phyloP scores from a whole-genome alignment of 2,113 vertebrate species.

The Alouatta palliata region DNA sequence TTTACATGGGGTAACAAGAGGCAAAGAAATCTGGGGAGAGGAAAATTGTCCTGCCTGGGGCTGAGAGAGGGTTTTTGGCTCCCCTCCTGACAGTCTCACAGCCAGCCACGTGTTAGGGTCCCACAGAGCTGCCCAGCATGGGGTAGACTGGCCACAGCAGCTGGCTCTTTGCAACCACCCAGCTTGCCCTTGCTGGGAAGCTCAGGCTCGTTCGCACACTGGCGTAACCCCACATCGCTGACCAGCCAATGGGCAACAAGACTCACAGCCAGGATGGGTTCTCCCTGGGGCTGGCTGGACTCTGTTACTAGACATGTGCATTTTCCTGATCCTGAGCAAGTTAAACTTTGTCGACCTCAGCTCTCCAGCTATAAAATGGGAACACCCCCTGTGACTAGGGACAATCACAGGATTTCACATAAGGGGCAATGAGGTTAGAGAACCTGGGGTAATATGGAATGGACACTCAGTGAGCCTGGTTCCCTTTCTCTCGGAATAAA shows the following conservation, averaged over 20 bases:
- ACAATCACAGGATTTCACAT: not conserved
- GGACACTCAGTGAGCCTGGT: not conserved
- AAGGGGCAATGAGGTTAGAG: not conserved
- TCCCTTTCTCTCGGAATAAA: not conserved
- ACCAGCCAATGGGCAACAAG: not conserved
- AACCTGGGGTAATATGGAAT: fast-evolving
- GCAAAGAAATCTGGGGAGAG: not conserved
- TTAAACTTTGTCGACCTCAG: not conserved
- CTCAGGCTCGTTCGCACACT: not conserved
- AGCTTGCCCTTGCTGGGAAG: not conserved
- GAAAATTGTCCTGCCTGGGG: not conserved
- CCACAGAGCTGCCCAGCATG: fast-evolving
- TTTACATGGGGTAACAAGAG: not conserved
- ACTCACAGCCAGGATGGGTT: not conserved
- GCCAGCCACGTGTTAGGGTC: not conserved
- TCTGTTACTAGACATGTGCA: not conserved
- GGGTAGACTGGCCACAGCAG: not conserved
- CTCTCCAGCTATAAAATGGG: not conserved
- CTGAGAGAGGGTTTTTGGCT: not conserved
- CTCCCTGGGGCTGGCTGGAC: not conserved
- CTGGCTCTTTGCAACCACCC: not conserved
- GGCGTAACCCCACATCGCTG: not conserved
- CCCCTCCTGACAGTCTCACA: not conserved
- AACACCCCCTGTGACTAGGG: not conserved
- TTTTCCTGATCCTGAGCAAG: not conserved